A percentile compares a stretch with the other conserved stretches of the same genome.
These are phyloP conservation scores for Esox lucius DNA, from an alignment of 2,797 vertebrate genomes.

Conservation along the genomic window DNA sequence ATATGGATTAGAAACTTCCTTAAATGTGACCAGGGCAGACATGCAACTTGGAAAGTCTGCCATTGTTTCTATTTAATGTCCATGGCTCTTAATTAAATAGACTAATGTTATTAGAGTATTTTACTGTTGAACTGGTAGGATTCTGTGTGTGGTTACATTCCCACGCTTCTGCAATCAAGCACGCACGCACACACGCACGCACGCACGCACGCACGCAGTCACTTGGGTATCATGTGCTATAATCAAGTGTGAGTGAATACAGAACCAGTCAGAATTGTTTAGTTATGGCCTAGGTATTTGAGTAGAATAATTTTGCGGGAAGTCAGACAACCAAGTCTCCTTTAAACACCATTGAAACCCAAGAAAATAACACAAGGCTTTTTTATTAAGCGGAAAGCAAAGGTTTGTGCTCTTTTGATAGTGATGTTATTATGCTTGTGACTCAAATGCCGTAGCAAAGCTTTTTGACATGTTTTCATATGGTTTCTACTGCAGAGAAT, in stretches of 20 bases:
- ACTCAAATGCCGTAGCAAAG: background rate
- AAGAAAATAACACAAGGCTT: conserved; percentile 11
- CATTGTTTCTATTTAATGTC: background rate
- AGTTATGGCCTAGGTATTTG: too few species aligned
- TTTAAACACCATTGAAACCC: conserved; percentile 16
- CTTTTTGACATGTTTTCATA: background rate
- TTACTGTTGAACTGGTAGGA: background rate
- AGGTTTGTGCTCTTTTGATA: background rate
- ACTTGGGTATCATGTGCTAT: background rate
- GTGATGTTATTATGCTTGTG: conserved; percentile 9
- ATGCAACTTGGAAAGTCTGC: background rate
- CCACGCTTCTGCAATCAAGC: background rate
- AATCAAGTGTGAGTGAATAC: background rate
- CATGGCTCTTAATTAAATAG: background rate
- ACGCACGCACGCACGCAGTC: background rate
- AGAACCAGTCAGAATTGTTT: background rate
- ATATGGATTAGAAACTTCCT: background rate
- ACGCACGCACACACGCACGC: background rate
- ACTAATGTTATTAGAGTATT: background rate
- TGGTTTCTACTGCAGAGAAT: background rate
- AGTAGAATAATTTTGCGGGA: background rate
- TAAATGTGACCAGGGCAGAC: background rate
- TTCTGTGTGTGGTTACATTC: background rate
- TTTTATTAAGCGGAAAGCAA: conserved; percentile 33
- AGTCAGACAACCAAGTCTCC: conserved; percentile 12